Conservation (phyloP, 1,140 invertebrate genomes). For the Zaprionus kolodkinae region DNA sequence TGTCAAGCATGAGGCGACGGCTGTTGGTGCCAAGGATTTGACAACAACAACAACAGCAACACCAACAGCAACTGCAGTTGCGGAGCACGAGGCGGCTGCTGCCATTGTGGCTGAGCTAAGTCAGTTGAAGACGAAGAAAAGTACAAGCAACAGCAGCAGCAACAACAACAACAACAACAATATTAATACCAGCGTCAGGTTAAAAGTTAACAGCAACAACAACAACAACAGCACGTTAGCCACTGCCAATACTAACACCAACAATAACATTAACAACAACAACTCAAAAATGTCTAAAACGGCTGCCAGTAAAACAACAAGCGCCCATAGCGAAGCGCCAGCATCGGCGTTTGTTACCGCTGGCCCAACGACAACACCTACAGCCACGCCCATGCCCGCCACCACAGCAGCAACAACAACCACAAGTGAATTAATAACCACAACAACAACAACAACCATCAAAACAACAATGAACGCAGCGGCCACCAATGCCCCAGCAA, state of each 20-base stretch:
- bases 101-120: slow-evolving; percentile 22
- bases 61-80: slow-evolving; percentile 14
- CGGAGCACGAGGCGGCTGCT: slow-evolving; percentile 22
- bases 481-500: slow-evolving; percentile 49
- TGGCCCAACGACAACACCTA: slow-evolving; percentile 51
- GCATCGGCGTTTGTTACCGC: slow-evolving; percentile 52
- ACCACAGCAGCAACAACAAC: slow-evolving; percentile 46
- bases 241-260: slow-evolving; percentile 64
- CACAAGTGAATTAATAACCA: slow-evolving; percentile 39
- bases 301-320: slow-evolving; percentile 51
- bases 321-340: slow-evolving; percentile 52
- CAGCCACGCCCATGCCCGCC: slow-evolving; percentile 51
- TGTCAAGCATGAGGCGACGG: slow-evolving; percentile 57
- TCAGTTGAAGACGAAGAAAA: slow-evolving; percentile 32
- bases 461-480: slow-evolving; percentile 45
- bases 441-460: slow-evolving; percentile 33
- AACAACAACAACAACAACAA: slow-evolving; percentile 30
- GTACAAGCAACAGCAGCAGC: slow-evolving; percentile 14
- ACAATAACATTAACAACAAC: slow-evolving; percentile 44
- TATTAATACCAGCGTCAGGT: slow-evolving; percentile 36
- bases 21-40: slow-evolving; percentile 47
- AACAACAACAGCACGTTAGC: slow-evolving; percentile 45
- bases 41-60: slow-evolving; percentile 34
- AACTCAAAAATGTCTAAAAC: slow-evolving; percentile 66
- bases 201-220: slow-evolving; percentile 71